These are phyloP conservation scores for Ornithoptera priamus DNA, from an alignment of 2,888 invertebrate species.

Conservation along the genomic window DNA sequence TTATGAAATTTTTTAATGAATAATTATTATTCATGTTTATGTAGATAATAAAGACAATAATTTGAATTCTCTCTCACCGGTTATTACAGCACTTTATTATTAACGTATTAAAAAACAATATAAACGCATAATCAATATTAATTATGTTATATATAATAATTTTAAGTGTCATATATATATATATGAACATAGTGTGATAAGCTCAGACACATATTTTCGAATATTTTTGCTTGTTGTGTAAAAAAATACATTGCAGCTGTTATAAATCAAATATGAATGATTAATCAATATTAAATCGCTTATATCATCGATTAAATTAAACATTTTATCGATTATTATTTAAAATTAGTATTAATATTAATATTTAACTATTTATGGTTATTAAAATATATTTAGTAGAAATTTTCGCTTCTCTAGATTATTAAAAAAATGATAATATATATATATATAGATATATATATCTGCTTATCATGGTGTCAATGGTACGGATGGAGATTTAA, in stretches of 20 bases:
- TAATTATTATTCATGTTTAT: too few species aligned
- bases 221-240: background rate
- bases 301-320: too few species aligned
- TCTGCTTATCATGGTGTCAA: constrained; percentile 1
- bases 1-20: too few species aligned
- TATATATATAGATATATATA: background rate
- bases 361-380: too few species aligned
- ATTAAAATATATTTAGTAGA: background rate
- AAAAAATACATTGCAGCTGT: background rate
- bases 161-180: background rate
- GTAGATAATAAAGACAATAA: too few species aligned
- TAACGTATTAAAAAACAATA: too few species aligned
- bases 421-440: background rate
- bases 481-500: constrained; percentile 1
- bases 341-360: too few species aligned
- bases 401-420: background rate
- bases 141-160: background rate
- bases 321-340: too few species aligned
- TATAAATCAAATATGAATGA: constrained; percentile 40
- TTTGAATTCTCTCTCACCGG: background rate
- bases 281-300: constrained; percentile 16
- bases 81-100: too few species aligned
- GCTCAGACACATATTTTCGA: constrained; percentile 9
- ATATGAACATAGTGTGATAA: background rate
- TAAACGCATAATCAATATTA: too few species aligned